Base-by-base conservation (phyloP, 1,140 invertebrate species). In the Nymphalis io region DNA sequence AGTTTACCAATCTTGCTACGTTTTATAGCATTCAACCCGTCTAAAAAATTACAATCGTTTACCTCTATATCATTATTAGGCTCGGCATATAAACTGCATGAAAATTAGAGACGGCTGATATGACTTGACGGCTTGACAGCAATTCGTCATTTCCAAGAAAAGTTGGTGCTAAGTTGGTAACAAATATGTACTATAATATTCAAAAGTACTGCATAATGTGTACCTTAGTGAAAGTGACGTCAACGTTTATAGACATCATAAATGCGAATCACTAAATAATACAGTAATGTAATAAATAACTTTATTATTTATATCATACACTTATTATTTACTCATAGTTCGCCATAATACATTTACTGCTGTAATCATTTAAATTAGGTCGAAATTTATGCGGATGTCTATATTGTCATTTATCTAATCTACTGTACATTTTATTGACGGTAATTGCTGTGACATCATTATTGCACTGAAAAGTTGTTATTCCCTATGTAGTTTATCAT, bases 401-500 rank as follows among this genome's bases (percentile, higher is more conserved):
- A 44, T 39, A 55, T 42, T 60, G 44, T 53, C 33, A 55, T 55
- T 39, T 53, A 72, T 44, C 40, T 51, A 57, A 71, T 66, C 70
- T 66, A 66, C 60, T 66, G 62, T 27, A 44, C 42, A 72, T 67
- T 67, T 68, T 68, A 62, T 58, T 57, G 40, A 27, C 51, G 40
- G 60, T 55, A 63, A 67, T 67, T 58, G 46, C 27, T 62, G 64
- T 66, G 70, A 62, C 55, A 44, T 72, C 70, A 68, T 48, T 40
- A 53, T 53, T 68, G 48, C 33, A 33, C 27, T 51, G 42, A 61
- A 68, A 16, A 60, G 33, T 21, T 21, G 40, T 44, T 67, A 67
- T 67, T 60, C 38, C 27, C 23, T 23, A 51, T 4, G 23, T 23
- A 21, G 60, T 51, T 38, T 38, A 46, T 51, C 23, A 48, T 20